phyloP scores from a whole-genome alignment of 2,888 invertebrate genomes.

The Tridacna gigas region DNA sequence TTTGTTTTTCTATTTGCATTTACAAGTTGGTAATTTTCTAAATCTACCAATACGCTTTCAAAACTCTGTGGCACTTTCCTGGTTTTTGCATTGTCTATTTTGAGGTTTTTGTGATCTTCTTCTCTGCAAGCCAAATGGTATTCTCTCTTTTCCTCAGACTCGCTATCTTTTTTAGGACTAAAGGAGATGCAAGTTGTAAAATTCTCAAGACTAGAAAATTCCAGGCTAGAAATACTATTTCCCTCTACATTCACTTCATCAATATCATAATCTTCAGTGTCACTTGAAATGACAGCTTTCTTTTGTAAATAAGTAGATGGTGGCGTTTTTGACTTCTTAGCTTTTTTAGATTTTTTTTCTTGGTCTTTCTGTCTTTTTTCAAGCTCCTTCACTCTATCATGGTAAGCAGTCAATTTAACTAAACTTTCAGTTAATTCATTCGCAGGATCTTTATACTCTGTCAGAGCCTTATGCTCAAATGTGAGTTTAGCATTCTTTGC shows the following conservation, averaged over 20 bases:
- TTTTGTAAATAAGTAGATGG: background rate
- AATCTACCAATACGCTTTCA: slow-evolving; percentile 9
- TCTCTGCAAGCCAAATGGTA: too few species aligned
- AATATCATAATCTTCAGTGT: background rate
- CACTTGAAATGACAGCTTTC: slow-evolving; percentile 7
- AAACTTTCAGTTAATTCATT: slow-evolving; percentile 31
- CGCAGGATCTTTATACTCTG: slow-evolving; percentile 24
- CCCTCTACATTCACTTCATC: background rate
- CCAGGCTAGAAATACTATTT: background rate
- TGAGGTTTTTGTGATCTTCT: too few species aligned
- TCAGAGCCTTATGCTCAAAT: background rate
- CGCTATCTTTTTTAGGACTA: too few species aligned
- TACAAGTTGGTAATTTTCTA: background rate
- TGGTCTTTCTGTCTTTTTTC: background rate
- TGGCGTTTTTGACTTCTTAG: too few species aligned
- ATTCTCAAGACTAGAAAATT: background rate
- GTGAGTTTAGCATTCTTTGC: background rate
- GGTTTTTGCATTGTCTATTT: background rate
- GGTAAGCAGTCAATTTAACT: slow-evolving; percentile 25
- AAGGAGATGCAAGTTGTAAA: too few species aligned
- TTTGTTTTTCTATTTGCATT: background rate
- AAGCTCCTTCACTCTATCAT: slow-evolving; percentile 2
- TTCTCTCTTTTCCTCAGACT: too few species aligned
- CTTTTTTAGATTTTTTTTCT: background rate
- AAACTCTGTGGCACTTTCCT: background rate